Conservation (phyloP, 2,888 invertebrate genomes). For the Lochmaea capreae region DNA sequence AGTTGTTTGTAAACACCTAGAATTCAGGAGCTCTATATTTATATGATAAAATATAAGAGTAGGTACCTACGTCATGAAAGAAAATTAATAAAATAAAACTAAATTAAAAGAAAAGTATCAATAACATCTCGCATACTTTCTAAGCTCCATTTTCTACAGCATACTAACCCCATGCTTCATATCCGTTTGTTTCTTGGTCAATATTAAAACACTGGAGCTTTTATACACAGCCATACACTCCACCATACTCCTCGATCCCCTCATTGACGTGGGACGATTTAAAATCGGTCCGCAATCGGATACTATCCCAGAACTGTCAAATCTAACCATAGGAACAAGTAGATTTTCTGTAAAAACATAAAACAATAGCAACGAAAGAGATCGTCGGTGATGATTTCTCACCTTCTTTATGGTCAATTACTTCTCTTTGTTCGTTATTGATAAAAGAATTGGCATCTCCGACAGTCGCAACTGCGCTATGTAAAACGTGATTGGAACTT, state of each 20-base stretch:
- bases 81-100: too few species aligned
- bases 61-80: too few species aligned
- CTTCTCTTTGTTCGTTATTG: conserved; percentile 60
- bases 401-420: conserved; percentile 54
- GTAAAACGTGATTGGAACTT: conserved; percentile 58
- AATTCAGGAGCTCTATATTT: too few species aligned
- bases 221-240: conserved; percentile 60
- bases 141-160: conserved; percentile 48
- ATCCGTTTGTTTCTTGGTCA: conserved; percentile 54
- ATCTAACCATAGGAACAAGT: conserved; percentile 62
- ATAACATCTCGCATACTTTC: conserved; percentile 15
- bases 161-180: conserved; percentile 61
- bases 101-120: too few species aligned
- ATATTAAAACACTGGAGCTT: conserved; percentile 60
- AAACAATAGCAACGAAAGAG: background rate
- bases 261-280: conserved; percentile 51
- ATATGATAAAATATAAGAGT: too few species aligned
- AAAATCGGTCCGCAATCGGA: conserved; percentile 52
- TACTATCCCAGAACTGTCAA: conserved; percentile 61
- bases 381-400: background rate
- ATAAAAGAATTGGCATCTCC: conserved; percentile 63
- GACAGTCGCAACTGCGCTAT: conserved; percentile 62
- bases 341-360: conserved; percentile 53
- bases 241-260: conserved; percentile 61
- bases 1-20: too few species aligned